phyloP scores from a whole-genome alignment of 2,797 vertebrate species.

The Florisuga fusca region DNA sequence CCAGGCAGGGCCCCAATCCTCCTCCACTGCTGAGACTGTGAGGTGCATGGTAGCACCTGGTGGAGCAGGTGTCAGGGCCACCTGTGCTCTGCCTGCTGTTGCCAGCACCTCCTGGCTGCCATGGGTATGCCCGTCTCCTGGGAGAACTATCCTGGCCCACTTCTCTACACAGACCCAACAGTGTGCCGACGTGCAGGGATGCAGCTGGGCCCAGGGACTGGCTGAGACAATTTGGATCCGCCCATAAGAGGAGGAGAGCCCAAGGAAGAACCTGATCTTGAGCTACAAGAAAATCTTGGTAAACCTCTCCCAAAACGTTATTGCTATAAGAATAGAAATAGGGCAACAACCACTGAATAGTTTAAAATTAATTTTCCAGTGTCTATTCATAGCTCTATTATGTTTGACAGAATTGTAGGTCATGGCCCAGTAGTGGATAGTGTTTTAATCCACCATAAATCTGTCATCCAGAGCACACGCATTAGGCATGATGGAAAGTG shows the following conservation, averaged over 20 bases:
- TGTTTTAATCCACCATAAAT: neutral
- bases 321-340: neutral
- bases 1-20: neutral
- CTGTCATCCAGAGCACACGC: neutral
- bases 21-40: neutral
- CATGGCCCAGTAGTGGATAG: neutral
- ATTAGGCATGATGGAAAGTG: neutral
- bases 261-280: neutral
- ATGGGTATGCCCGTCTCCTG: neutral
- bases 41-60: neutral
- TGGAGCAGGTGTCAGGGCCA: neutral
- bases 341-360: neutral
- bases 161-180: neutral
- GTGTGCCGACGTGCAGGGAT: accelerated
- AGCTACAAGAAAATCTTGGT: neutral
- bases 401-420: accelerated
- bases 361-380: neutral
- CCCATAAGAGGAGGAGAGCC: accelerated
- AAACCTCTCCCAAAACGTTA: neutral
- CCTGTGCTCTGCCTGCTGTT: neutral
- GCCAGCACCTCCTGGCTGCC: neutral
- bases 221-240: neutral
- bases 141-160: neutral
- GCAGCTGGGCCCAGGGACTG: neutral
- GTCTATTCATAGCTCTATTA: accelerated